Evolutionary conservation across 2,888 invertebrate species (phyloP).

Genomic region (Synergus gifuensis): DNA sequence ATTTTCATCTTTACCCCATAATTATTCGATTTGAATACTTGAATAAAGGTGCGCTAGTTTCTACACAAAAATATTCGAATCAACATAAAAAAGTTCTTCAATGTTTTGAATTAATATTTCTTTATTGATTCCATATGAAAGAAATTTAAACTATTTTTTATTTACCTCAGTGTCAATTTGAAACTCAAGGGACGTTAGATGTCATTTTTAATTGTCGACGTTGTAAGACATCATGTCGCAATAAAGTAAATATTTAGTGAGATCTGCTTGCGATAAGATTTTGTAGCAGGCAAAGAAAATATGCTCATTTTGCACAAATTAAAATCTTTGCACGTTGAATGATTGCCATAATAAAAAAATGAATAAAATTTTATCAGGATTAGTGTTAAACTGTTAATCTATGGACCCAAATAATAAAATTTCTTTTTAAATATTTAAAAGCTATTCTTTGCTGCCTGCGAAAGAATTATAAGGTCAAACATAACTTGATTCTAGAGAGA

Average conservation of each 20-base stretch:
- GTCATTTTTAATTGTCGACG: neutral
- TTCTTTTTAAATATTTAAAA: neutral
- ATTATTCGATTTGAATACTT: too few species aligned
- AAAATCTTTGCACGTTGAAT: constrained; percentile 9
- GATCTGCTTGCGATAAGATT: constrained; percentile 19
- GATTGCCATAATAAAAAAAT: constrained; percentile 18
- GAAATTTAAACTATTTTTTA: too few species aligned
- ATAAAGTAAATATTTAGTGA: neutral
- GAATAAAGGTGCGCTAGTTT: too few species aligned
- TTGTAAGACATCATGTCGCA: neutral
- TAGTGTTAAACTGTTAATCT: neutral
- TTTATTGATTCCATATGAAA: too few species aligned
- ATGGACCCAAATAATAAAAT: neutral
- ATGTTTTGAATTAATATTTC: too few species aligned
- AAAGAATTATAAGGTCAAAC: too few species aligned
- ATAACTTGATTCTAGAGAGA: neutral
- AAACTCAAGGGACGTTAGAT: neutral
- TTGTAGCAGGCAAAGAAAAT: constrained; percentile 12
- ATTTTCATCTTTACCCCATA: too few species aligned
- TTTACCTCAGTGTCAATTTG: too few species aligned
- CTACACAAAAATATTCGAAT: too few species aligned
- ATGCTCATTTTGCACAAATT: constrained; percentile 17
- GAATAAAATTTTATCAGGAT: constrained; percentile 4
- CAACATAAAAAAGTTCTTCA: too few species aligned
- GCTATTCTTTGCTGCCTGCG: neutral